Base-by-base conservation (phyloP, 1,140 invertebrate species). In the Protaetia brevitarsis region DNA sequence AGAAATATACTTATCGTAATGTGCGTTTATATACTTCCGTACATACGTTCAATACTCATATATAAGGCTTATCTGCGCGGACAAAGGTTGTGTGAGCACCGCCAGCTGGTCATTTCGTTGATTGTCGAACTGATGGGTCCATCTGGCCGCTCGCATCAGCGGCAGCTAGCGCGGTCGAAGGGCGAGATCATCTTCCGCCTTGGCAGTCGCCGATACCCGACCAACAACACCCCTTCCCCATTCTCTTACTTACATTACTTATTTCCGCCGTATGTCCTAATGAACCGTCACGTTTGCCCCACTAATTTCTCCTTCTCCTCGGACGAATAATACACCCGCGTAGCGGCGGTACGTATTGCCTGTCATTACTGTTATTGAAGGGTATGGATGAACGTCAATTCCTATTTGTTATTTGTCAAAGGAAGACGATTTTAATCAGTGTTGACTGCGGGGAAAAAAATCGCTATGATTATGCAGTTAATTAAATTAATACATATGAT, bases 71-170 rank as follows among this genome's bases (percentile, higher is more conserved):
- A 19, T 51, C 6, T 23, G 41, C 19, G 13, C 4, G 13, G 41
- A 23, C 19, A 65, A 36, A 41, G 19, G 37, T 16, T 66, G 58
- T 72, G 72, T 67, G 72, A 70, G 34, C 19, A 10, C 64, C 45
- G 45, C 34, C 72, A 73, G 72, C 69, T 73, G 72, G 72, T 66
- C 72, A 65, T 31, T 36, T 65, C 72, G 71, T 73, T 67, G 70
- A 69, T 69, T 69, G 66, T 57, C 59, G 57, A 62, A 51, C 56
- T 73, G 69, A 73, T 73, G 72, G 70, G 72, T 73, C 67, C 72
- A 73, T 72, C 70, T 73, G 72, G 70, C 72, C 68, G 66, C 66
- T 71, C 68, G 59, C 71, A 70, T n/a, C n/a, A n/a, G n/a, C n/a
- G 41, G 41, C 41, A n/a, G n/a, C n/a, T n/a, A n/a, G n/a, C n/a